A percentile compares a stretch with the other conserved stretches of the same genome.
Evolutionary conservation across 2,797 vertebrate species (phyloP).

Genomic region (Sus cebifrons): DNA sequence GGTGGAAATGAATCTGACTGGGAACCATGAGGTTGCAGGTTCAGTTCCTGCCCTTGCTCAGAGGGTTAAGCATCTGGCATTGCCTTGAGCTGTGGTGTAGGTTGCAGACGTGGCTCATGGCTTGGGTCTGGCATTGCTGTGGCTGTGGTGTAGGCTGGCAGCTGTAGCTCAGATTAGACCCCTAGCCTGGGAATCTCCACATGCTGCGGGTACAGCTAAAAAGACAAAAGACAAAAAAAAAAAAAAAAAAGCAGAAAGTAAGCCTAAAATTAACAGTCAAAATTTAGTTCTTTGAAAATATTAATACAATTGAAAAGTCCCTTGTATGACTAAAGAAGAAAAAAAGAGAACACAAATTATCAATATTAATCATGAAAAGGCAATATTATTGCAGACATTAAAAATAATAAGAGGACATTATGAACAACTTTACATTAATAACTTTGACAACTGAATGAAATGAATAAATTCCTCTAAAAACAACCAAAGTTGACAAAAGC

Average conservation of each 20-base stretch:
- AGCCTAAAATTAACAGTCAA: not conserved
- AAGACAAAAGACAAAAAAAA: no score
- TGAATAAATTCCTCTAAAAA: slow-evolving; percentile 30
- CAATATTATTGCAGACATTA: not conserved
- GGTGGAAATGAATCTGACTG: no score
- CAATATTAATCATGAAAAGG: not conserved
- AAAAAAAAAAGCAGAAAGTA: not conserved
- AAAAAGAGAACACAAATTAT: not conserved
- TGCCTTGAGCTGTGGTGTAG: no score
- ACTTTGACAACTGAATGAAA: slow-evolving; percentile 23
- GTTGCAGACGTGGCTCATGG: no score
- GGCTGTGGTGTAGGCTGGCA: no score
- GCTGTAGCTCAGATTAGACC: no score
- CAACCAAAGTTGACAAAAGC: slow-evolving; percentile 15
- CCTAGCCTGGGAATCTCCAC: no score
- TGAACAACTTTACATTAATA: not conserved
- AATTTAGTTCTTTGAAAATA: not conserved
- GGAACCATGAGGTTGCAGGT: no score
- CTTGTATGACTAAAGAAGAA: not conserved
- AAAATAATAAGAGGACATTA: not conserved
- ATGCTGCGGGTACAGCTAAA: no score
- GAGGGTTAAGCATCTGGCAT: no score
- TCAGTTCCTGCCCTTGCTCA: no score
- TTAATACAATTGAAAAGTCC: not conserved
- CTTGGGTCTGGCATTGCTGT: no score